A percentile compares a stretch with the other conserved stretches of the same genome.
Conservation (phyloP, 53 echinoderm and acorn worm species). For the Antedon mediterranea region DNA sequence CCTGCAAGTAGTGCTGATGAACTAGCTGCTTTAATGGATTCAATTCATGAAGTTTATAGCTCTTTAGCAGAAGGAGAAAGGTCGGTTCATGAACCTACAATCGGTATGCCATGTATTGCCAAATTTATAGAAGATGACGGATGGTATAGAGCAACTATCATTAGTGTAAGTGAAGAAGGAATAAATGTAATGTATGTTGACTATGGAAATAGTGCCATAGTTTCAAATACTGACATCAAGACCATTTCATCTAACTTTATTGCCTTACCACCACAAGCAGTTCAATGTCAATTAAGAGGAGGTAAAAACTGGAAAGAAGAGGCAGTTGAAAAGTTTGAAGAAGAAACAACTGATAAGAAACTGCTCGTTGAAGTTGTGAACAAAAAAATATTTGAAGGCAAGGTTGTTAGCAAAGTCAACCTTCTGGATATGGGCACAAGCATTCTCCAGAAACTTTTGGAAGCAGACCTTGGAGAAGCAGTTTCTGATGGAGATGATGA, state of each 20-base stretch:
- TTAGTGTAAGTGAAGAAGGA: neutral
- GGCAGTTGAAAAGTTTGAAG: slow-evolving; percentile 26
- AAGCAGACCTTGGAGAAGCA: slow-evolving; percentile 22
- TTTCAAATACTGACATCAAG: neutral
- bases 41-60: slow-evolving; percentile 15
- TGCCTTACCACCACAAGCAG: neutral
- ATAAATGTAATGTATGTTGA: slow-evolving; percentile 2
- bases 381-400: neutral
- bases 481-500: neutral
- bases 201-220: neutral
- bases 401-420: slow-evolving; percentile 9
- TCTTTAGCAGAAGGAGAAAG: slow-evolving; percentile 6
- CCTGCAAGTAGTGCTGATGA: slow-evolving; percentile 37
- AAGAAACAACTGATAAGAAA: slow-evolving; percentile 39
- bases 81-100: neutral
- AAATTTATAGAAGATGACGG: neutral
- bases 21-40: slow-evolving; percentile 36
- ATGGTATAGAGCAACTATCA: neutral
- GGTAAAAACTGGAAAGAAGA: slow-evolving; percentile 20
- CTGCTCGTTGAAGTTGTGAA: slow-evolving; percentile 48
- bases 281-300: slow-evolving; percentile 13
- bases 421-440: slow-evolving; percentile 66
- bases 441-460: slow-evolving; percentile 31
- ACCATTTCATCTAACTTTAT: neutral
- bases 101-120: neutral